These are phyloP conservation scores for Halocynthia aurantium DNA, from an alignment of 23 tunicate genomes.

Conservation along the genomic window DNA sequence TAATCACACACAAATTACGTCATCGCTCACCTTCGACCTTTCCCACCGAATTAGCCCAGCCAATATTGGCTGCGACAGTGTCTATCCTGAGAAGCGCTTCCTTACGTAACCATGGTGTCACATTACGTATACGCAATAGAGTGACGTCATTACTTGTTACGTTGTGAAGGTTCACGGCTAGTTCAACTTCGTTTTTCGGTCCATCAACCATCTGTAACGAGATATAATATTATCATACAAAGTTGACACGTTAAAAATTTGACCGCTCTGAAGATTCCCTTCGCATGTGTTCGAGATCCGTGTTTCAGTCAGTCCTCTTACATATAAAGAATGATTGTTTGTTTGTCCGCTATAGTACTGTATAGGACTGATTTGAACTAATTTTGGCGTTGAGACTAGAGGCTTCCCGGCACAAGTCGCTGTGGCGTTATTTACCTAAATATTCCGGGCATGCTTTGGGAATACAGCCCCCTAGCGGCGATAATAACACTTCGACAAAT, in stretches of 20 bases:
- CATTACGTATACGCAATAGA: conserved; percentile 32
- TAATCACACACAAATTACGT: too few relatives aligned
- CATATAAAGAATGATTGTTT: neutral
- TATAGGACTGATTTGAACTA: too few relatives aligned
- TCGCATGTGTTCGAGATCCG: neutral
- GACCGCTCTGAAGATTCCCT: neutral
- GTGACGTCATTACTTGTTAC: conserved; percentile 12
- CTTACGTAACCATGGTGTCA: conserved; percentile 45
- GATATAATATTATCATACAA: neutral
- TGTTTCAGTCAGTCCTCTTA: neutral
- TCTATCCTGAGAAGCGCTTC: neutral
- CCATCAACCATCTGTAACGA: conserved; percentile 37
- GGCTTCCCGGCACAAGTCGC: too few relatives aligned
- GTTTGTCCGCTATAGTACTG: too few relatives aligned
- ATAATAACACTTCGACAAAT: too few relatives aligned
- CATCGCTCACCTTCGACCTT: conserved; percentile 50
- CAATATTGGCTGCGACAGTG: conserved; percentile 43
- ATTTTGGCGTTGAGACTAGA: too few relatives aligned
- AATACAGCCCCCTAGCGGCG: too few relatives aligned
- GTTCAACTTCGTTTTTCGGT: conserved; percentile 39
- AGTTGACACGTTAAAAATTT: neutral
- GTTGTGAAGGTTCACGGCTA: conserved; percentile 67
- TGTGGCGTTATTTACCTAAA: too few relatives aligned
- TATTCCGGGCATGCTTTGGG: too few relatives aligned
- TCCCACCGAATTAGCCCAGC: conserved; percentile 76